Evolutionary conservation across 2,888 invertebrate species (phyloP).

Genomic region (Monochamus alternatus): DNA sequence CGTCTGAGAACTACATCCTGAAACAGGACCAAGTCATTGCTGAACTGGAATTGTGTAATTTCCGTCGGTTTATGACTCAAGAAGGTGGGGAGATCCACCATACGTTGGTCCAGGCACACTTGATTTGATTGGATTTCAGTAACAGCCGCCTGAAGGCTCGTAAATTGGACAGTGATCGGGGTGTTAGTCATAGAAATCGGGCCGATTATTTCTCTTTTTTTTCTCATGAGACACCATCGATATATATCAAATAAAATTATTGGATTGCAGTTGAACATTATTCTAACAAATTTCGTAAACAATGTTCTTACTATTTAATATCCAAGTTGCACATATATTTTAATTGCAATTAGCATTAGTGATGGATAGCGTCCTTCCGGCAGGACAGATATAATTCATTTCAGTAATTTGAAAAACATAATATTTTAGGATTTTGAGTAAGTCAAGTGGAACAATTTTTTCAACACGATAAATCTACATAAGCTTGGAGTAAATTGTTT

Average conservation of each 20-base stretch:
- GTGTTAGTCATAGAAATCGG: constrained; percentile 62
- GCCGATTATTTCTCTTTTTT: constrained; percentile 62
- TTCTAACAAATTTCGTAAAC: too few species aligned
- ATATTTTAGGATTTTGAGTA: too few species aligned
- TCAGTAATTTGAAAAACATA: too few species aligned
- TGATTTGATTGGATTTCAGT: constrained; percentile 68
- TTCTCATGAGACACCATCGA: constrained; percentile 51
- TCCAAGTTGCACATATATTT: too few species aligned
- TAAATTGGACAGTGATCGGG: constrained; percentile 66
- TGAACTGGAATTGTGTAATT: constrained; percentile 67
- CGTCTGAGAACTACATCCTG: constrained; percentile 59
- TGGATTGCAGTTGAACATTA: too few species aligned
- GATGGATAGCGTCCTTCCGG: too few species aligned
- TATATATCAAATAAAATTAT: constrained; percentile 11
- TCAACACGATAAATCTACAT: too few species aligned
- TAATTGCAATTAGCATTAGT: too few species aligned
- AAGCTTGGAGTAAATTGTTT: too few species aligned
- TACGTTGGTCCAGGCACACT: constrained; percentile 64
- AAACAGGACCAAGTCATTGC: constrained; percentile 63
- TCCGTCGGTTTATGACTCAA: constrained; percentile 66
- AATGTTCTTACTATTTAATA: too few species aligned
- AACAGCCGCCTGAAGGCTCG: constrained; percentile 66
- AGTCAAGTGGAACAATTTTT: too few species aligned
- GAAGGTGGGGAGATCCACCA: constrained; percentile 60
- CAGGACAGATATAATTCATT: too few species aligned